phyloP scores from a whole-genome alignment of 2,113 vertebrate genomes.

The Polyodon spathula region DNA sequence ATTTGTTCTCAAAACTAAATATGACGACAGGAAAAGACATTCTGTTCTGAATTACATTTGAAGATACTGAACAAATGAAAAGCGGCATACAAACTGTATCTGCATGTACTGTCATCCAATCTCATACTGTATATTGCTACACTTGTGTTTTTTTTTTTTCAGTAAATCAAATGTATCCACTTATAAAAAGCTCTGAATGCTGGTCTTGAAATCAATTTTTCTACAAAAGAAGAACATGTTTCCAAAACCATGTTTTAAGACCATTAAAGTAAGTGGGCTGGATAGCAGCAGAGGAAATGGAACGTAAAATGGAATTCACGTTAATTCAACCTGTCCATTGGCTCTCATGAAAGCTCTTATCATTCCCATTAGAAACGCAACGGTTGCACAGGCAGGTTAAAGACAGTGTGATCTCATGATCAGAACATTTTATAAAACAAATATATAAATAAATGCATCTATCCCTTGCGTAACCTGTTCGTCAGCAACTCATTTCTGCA shows the following conservation, averaged over 20 bases:
- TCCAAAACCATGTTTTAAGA: constrained; percentile 35
- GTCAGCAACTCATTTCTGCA: too few species aligned
- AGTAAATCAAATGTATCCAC: too few species aligned
- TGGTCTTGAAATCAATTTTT: constrained; percentile 41
- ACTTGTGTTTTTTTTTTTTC: too few species aligned
- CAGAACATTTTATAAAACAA: neutral
- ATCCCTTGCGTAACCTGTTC: too few species aligned
- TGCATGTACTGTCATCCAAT: too few species aligned
- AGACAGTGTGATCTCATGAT: neutral
- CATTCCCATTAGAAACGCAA: neutral
- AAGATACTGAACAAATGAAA: too few species aligned
- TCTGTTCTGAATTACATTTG: too few species aligned
- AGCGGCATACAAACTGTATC: too few species aligned
- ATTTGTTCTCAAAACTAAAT: too few species aligned
- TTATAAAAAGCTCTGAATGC: constrained; percentile 3
- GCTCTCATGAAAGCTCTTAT: neutral
- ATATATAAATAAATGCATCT: too few species aligned
- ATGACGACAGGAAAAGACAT: too few species aligned
- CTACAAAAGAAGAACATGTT: constrained; percentile 20
- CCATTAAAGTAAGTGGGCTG: constrained; percentile 44
- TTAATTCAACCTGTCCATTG: constrained; percentile 35
- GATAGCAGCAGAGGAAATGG: constrained; percentile 48
- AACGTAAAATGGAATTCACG: constrained; percentile 35
- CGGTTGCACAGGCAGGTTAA: neutral
- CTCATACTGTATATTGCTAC: too few species aligned